Evolutionary conservation across 1,140 invertebrate species (phyloP).

Genomic region (Zaprionus ghesquierei): DNA sequence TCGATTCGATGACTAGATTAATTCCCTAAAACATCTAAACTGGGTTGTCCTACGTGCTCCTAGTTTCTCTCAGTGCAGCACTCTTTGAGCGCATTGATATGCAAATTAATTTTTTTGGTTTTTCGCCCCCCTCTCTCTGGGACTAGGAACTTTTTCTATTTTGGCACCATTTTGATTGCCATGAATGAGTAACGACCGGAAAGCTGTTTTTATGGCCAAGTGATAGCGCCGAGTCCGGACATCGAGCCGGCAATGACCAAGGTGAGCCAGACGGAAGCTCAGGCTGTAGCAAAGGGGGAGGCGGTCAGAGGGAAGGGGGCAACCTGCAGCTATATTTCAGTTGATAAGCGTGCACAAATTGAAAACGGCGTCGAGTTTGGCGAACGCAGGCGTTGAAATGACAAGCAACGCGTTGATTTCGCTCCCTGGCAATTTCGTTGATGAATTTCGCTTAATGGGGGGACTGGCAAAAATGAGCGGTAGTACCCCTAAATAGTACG

Average conservation of each 20-base stretch:
- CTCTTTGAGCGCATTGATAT: conserved; percentile 65
- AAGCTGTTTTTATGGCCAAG: conserved; percentile 79
- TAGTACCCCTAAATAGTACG: conserved; percentile 36
- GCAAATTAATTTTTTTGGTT: conserved; percentile 68
- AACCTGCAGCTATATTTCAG: conserved; percentile 40
- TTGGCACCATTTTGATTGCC: conserved; percentile 79
- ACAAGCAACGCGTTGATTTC: conserved; percentile 67
- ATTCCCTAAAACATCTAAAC: no score
- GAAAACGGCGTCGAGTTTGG: conserved; percentile 71
- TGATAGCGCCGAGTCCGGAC: conserved; percentile 56
- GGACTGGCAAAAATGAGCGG: conserved; percentile 55
- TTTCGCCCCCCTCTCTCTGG: conserved; percentile 17
- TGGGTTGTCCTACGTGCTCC: not conserved
- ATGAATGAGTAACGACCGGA: conserved; percentile 81
- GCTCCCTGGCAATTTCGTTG: conserved; percentile 71
- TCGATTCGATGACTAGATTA: no score
- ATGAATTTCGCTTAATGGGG: conserved; percentile 75
- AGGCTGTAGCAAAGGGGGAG: not conserved
- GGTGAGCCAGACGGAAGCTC: conserved; percentile 54
- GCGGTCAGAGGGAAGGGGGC: not conserved
- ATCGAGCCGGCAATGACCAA: conserved; percentile 34
- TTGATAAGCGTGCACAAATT: conserved; percentile 78
- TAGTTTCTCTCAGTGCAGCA: conserved; percentile 28
- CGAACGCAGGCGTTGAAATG: conserved; percentile 66
- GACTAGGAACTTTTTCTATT: conserved; percentile 70